Evolutionary conservation across 2,888 invertebrate species (phyloP).

Genomic region (Odontothrips loti): DNA sequence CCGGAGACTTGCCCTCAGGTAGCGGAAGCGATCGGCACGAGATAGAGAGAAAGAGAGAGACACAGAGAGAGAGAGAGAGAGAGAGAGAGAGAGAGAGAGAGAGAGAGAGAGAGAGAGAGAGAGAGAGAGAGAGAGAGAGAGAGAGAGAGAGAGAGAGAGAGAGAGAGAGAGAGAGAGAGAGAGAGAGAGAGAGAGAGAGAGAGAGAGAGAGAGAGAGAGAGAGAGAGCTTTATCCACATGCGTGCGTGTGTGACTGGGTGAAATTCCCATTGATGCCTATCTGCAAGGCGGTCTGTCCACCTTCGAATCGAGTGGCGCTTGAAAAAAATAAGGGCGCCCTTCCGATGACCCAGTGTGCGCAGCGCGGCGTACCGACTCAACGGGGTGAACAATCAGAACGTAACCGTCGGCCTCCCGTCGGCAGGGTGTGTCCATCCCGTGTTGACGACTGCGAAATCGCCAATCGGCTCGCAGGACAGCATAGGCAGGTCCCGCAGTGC

Average conservation of each 20-base stretch:
- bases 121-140: not conserved
- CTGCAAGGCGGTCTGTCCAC: not conserved
- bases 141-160: not conserved
- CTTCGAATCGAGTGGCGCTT: not conserved
- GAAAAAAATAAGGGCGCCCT: not conserved
- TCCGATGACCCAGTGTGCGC: no score
- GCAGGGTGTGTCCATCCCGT: not conserved
- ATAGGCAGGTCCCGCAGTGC: no score
- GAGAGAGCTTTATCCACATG: not conserved
- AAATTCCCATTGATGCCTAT: not conserved
- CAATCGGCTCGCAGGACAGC: no score
- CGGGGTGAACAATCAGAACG: no score
- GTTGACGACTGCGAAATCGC: no score
- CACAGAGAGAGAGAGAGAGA: not conserved
- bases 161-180: slow-evolving; percentile 13
- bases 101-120: slow-evolving; percentile 11
- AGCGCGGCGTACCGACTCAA: no score
- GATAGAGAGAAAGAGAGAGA: not conserved
- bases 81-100: not conserved
- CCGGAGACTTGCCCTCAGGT: not conserved
- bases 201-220: slow-evolving; percentile 2
- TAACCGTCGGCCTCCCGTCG: no score
- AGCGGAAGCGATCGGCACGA: not conserved
- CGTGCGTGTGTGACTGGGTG: no score
- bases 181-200: slow-evolving; percentile 16